Evolutionary conservation across 2,797 vertebrate genomes (phyloP).

Genomic region (Tenualosa thibaudeaui): DNA sequence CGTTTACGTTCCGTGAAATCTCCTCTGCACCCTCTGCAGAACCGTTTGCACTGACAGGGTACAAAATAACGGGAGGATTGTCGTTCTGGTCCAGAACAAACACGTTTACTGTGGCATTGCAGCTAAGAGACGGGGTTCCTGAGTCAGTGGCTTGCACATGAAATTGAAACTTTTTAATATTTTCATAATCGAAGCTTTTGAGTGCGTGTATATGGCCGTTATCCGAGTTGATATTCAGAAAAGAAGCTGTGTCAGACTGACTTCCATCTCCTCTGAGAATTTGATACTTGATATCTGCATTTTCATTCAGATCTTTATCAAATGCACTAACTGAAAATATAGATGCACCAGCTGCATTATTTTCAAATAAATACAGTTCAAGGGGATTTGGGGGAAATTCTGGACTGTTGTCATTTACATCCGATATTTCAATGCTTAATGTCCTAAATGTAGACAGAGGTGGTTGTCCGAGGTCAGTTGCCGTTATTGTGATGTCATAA

Average conservation of each 20-base stretch:
- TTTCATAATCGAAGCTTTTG: constrained; percentile 67
- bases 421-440: constrained; percentile 69
- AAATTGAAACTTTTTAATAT: constrained; percentile 59
- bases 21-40: constrained; percentile 53
- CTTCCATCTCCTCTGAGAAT: constrained; percentile 8
- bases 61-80: constrained; percentile 54
- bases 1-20: constrained; percentile 49
- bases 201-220: constrained; percentile 65
- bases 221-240: constrained; percentile 66
- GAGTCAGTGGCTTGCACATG: constrained; percentile 66
- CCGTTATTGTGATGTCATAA: constrained; percentile 75
- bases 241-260: constrained; percentile 10
- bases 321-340: constrained; percentile 57
- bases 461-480: constrained; percentile 72
- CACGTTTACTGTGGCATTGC: constrained; percentile 61
- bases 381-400: constrained; percentile 71
- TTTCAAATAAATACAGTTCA: constrained; percentile 74
- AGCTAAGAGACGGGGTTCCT: constrained; percentile 59
- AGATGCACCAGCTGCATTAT: constrained; percentile 65
- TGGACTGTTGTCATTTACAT: constrained; percentile 79
- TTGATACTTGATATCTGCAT: constrained; percentile 52
- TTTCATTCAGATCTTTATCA: constrained; percentile 52
- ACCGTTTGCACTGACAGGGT: constrained; percentile 47
- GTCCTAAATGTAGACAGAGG: constrained; percentile 64
- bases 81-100: constrained; percentile 66